Percentiles rank a stretch among this genome's conserved stretches.
Conservation (phyloP, 2,888 invertebrate genomes). For the Parnassius smintheus region DNA sequence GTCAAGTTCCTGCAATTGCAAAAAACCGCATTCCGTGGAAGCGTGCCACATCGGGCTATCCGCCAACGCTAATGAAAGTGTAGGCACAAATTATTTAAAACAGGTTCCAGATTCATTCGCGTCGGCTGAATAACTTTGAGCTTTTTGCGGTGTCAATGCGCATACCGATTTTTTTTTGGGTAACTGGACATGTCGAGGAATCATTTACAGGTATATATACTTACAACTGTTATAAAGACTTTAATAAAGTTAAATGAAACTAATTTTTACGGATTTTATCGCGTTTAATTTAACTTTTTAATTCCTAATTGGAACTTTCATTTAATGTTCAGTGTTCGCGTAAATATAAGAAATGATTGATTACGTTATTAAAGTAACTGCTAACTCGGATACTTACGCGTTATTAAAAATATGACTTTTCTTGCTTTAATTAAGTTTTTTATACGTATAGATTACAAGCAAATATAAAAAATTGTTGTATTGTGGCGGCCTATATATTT, state of each 20-base stretch:
- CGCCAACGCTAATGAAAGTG: constrained; percentile 57
- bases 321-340: no score
- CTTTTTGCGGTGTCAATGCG: constrained; percentile 25
- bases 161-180: constrained; percentile 12
- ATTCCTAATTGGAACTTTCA: no score
- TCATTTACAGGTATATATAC: background rate
- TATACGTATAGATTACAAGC: no score
- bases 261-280: no score
- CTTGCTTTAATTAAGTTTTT: background rate
- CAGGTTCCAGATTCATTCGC: constrained; percentile 34
- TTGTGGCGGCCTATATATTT: no score
- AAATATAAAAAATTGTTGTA: no score
- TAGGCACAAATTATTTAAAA: constrained; percentile 37
- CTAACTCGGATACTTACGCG: background rate
- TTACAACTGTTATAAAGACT: background rate
- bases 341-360: no score
- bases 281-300: no score
- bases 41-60: constrained; percentile 41
- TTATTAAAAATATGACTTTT: background rate
- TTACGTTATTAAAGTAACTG: background rate
- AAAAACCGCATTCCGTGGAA: constrained; percentile 54
- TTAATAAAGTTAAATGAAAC: background rate
- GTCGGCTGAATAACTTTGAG: constrained; percentile 28
- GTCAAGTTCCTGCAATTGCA: constrained; percentile 45
- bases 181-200: constrained; percentile 1